These are phyloP conservation scores for Chymomyza costata DNA, from an alignment of 1,140 invertebrate species.

Conservation along the genomic window DNA sequence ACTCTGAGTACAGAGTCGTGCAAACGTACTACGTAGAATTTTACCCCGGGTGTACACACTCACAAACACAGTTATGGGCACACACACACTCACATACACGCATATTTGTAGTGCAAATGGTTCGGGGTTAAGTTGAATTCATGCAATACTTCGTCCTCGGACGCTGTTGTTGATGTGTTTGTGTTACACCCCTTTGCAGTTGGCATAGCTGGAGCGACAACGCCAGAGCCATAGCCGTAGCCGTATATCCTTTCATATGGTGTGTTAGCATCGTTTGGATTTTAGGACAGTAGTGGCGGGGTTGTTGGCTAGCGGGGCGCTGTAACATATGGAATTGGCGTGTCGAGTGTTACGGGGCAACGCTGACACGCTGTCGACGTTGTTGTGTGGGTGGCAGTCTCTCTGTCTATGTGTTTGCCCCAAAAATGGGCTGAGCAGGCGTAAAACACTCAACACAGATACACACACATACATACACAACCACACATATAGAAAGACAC, in stretches of 20 bases:
- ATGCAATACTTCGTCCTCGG: constrained; percentile 25
- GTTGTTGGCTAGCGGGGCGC: constrained; percentile 5
- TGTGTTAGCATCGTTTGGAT: too few species aligned
- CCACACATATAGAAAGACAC: constrained; percentile 24
- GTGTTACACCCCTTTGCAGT: constrained; percentile 16
- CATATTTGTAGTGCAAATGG: constrained; percentile 15
- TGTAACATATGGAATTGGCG: constrained; percentile 69
- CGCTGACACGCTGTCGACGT: constrained; percentile 25
- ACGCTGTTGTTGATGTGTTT: constrained; percentile 7
- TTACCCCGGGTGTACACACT: constrained; percentile 37
- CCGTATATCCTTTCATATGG: too few species aligned
- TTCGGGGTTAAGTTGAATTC: constrained; percentile 37
- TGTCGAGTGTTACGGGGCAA: constrained; percentile 65
- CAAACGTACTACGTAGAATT: constrained; percentile 9
- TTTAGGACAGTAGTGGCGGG: constrained; percentile 4
- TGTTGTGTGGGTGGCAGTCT: too few species aligned
- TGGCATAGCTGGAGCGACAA: constrained; percentile 4
- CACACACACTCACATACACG: constrained; percentile 16
- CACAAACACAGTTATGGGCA: neutral
- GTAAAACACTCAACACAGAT: constrained; percentile 48
- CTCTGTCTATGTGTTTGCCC: constrained; percentile 7
- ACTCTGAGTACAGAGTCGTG: too few species aligned
- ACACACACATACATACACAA: constrained; percentile 21
- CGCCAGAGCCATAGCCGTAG: too few species aligned
- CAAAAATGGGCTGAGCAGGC: constrained; percentile 31